Conservation (phyloP, 2,888 invertebrate genomes). For the Melanargia galathea region DNA sequence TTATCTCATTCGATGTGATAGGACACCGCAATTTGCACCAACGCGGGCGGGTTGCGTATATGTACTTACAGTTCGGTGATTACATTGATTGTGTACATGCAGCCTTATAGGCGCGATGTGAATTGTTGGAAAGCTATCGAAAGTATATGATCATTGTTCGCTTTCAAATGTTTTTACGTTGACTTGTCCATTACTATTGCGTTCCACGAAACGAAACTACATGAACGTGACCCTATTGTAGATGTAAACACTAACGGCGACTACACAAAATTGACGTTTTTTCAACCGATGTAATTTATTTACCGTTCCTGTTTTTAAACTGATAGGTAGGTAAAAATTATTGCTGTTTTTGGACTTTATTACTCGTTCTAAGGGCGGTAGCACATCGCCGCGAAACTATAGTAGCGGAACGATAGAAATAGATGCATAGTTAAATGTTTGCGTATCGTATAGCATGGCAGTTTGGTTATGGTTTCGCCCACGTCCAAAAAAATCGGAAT, state of each 20-base stretch:
- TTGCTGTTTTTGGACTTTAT: not conserved
- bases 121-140: not conserved
- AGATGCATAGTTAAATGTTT: too few species aligned
- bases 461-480: too few species aligned
- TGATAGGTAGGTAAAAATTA: too few species aligned
- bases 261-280: constrained; percentile 20
- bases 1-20: too few species aligned
- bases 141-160: constrained; percentile 1
- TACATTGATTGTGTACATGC: too few species aligned
- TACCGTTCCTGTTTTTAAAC: constrained; percentile 8
- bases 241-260: constrained; percentile 11
- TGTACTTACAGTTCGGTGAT: too few species aligned
- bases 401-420: too few species aligned
- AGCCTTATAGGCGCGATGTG: not conserved
- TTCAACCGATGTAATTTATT: constrained; percentile 9
- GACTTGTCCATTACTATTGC: constrained; percentile 4
- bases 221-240: constrained; percentile 25
- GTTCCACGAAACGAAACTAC: constrained; percentile 15
- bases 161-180: constrained; percentile 14
- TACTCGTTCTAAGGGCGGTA: not conserved
- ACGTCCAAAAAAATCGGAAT: too few species aligned
- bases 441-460: too few species aligned
- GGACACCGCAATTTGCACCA: too few species aligned
- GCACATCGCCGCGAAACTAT: not conserved
- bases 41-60: too few species aligned